Evolutionary conservation across 1,140 invertebrate genomes (phyloP), one percentile per base, ranked within the genome.

Genomic region (Wasmannia auropunctata): DNA sequence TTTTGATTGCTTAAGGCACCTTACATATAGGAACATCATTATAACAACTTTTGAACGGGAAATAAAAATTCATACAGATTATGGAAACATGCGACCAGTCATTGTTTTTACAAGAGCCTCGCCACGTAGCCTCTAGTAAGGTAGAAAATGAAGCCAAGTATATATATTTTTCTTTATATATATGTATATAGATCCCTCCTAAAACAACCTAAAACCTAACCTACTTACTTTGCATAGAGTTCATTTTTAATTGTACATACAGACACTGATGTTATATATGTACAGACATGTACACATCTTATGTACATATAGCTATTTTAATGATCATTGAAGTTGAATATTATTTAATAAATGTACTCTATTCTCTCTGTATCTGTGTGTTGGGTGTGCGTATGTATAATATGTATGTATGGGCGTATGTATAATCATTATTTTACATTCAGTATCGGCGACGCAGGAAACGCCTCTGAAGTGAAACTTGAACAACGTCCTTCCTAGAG

Each of bases 231-330:
- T 87, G 87, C 91, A 81, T 93, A 92, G 87, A 92, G 86, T 91
- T 88, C 77, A 91, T 86, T 91, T n/a, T 86, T 62, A 91, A 93
- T 91, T 93, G 88, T 92, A 93, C 92, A 91, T 91, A 91, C 85
- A 93, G 91, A 94, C 92, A 94, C 87, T 91, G 86, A 93, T 74
- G 89, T 89, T 92, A 90, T 93, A 94, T 94, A 94, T 94, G 89
- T 93, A 94, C 92, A 94, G 81, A 83, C 91, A 92, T 93, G 87
- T 93, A 93, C 91, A 93, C 87, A 87, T 70, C 87, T 89, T 93
- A 93, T 92, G 88, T 91, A 90, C 90, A 93, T 75, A 87, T 92
- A 92, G 75, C 69, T 87, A 88, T 89, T 85, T 80, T 75, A 89
- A 88, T 46, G 58, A 80, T 86, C 75, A 72, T 65, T 56, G 79